These are phyloP conservation scores for Chrysemys picta DNA, from an alignment of 2,113 vertebrate species.

Conservation along the genomic window DNA sequence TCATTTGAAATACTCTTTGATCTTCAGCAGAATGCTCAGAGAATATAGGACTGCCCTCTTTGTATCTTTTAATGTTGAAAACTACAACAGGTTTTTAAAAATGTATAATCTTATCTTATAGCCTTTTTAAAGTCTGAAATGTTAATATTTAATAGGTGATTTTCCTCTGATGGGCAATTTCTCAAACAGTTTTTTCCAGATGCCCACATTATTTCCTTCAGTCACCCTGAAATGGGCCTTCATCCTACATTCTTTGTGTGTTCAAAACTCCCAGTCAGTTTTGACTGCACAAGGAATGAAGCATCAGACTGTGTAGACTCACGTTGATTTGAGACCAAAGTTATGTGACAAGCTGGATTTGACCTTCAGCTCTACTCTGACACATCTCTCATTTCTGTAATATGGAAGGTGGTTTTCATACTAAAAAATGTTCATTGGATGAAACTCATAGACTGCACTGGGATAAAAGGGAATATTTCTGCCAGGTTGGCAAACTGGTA, in stretches of 20 bases:
- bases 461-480: not conserved
- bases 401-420: not conserved
- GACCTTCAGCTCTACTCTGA: not conserved
- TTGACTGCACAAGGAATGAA: not conserved
- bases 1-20: not conserved
- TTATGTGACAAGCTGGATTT: not conserved
- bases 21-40: not conserved
- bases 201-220: not conserved
- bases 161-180: not conserved
- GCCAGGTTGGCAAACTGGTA: not conserved
- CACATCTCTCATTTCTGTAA: not conserved
- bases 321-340: not conserved
- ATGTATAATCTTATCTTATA: not conserved
- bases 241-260: not conserved
- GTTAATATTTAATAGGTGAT: not conserved
- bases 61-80: not conserved
- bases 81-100: not conserved
- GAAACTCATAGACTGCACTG: not conserved
- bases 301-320: not conserved
- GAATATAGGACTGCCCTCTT: not conserved
- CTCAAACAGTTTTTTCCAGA: not conserved
- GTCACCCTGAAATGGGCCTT: fast-evolving
- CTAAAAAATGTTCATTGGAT: not conserved
- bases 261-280: not conserved
- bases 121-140: not conserved